phyloP scores from a whole-genome alignment of 2,797 vertebrate genomes.

The Pseudomugil gertrudae region DNA sequence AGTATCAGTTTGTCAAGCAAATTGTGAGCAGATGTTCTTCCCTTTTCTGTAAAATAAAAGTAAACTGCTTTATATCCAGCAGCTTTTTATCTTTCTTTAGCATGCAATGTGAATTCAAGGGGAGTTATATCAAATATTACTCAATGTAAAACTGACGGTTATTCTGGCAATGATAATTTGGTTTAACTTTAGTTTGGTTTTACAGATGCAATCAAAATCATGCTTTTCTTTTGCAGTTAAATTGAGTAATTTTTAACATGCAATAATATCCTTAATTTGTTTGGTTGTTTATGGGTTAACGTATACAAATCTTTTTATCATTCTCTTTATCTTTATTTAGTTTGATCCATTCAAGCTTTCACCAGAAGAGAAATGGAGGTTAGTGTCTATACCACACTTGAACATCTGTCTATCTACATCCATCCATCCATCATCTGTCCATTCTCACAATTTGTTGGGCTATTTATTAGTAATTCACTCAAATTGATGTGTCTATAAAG shows the following conservation, averaged over 20 bases:
- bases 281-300: neutral
- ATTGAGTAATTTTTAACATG: neutral
- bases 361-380: constrained; percentile 97
- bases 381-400: constrained; percentile 64
- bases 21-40: neutral
- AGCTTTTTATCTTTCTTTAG: neutral
- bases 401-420: no score
- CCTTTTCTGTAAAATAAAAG: neutral
- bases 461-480: no score
- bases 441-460: no score
- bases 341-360: constrained; percentile 92
- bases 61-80: neutral
- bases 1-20: neutral
- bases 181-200: neutral
- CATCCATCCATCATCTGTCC: no score
- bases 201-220: neutral
- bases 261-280: neutral
- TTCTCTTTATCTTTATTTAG: constrained; percentile 65
- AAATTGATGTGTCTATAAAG: no score
- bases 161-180: neutral
- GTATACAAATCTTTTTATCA: neutral
- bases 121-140: no score
- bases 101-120: neutral
- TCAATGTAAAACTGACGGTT: neutral
- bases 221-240: no score